phyloP scores from a whole-genome alignment of 2,113 vertebrate species.

The Lamprotornis superbus region DNA sequence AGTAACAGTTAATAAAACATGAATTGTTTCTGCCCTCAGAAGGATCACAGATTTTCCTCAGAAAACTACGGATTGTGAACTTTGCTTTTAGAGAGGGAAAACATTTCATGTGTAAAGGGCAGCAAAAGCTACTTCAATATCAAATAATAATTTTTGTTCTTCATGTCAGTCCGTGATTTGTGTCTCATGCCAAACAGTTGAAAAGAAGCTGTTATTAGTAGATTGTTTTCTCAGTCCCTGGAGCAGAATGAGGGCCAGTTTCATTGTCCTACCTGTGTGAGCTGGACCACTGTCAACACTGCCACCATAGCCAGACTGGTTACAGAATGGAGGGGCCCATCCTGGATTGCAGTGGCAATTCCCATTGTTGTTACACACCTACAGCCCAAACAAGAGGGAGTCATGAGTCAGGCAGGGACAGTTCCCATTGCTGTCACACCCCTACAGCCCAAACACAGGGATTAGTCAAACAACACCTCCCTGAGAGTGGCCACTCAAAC shows the following conservation, averaged over 20 bases:
- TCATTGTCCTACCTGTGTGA: slow-evolving; percentile 70
- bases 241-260: background rate
- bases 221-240: background rate
- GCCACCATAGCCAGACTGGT: slow-evolving; percentile 76
- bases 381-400: background rate
- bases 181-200: background rate
- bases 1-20: background rate
- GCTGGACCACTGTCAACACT: slow-evolving; percentile 85
- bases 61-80: background rate
- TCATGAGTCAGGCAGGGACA: slow-evolving; percentile 75
- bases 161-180: background rate
- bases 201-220: background rate
- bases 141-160: background rate
- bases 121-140: background rate
- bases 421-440: slow-evolving; percentile 74
- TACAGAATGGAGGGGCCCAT: slow-evolving; percentile 82
- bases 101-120: background rate
- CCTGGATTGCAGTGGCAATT: slow-evolving; percentile 78
- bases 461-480: background rate
- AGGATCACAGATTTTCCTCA: background rate
- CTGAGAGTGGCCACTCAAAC: background rate
- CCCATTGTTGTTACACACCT: background rate
- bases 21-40: background rate
- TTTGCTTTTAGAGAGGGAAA: background rate
- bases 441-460: slow-evolving; percentile 22